These are phyloP conservation scores for Nannoperca australis DNA, from an alignment of 2,797 vertebrate species.

Conservation along the genomic window DNA sequence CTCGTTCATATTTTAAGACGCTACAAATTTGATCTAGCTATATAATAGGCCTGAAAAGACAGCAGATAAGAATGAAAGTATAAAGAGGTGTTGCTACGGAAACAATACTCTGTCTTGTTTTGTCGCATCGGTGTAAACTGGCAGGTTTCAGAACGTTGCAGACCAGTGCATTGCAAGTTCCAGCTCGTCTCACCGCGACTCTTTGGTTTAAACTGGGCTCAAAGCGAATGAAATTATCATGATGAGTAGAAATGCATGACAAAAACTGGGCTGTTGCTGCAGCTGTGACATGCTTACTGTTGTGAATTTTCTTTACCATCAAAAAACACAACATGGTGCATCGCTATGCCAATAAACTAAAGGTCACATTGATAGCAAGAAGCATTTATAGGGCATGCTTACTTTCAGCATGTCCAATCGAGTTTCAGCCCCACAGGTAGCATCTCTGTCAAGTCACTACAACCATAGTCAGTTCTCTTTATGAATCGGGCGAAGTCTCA, in stretches of 20 bases:
- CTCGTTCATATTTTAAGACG: no score
- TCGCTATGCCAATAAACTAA: slow-evolving; percentile 13
- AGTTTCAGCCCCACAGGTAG: slow-evolving; percentile 17
- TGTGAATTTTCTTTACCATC: slow-evolving; percentile 3
- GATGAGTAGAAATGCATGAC: slow-evolving; percentile 5
- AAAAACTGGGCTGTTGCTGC: neutral
- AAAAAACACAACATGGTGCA: neutral
- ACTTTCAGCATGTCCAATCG: slow-evolving; percentile 7
- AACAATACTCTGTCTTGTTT: no score
- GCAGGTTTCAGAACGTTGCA: no score
- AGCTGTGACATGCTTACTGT: neutral
- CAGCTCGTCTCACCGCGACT: no score
- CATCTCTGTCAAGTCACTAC: neutral
- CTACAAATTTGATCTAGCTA: no score
- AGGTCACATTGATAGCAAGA: slow-evolving; percentile 20
- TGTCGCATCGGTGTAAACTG: no score
- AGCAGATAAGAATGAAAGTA: no score
- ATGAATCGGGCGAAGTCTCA: neutral
- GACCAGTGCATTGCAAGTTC: no score
- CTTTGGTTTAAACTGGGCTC: no score
- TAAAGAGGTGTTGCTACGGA: no score
- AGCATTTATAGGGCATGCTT: neutral
- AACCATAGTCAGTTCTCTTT: neutral
- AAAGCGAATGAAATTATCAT: neutral
- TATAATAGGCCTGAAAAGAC: no score